Conservation (phyloP, 2,888 invertebrate genomes). For the Cephus sareptanus region DNA sequence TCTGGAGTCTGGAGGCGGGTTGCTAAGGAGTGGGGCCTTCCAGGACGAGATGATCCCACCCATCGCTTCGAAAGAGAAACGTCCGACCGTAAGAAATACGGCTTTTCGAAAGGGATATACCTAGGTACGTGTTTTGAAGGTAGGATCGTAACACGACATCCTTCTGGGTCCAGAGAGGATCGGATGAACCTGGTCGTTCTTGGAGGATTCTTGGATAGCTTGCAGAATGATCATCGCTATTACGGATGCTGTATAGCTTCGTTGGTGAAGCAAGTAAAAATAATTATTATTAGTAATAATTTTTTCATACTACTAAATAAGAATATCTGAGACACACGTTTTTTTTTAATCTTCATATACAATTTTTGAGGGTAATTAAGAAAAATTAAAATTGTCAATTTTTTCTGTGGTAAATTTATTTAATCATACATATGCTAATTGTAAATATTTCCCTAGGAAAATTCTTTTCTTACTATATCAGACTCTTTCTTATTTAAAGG, state of each 20-base stretch:
- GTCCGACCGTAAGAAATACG: slow-evolving; percentile 3
- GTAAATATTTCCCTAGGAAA: not conserved
- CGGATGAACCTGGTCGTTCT: not conserved
- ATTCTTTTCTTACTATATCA: not conserved
- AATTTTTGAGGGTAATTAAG: not conserved
- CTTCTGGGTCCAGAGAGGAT: not conserved
- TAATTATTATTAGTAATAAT: not conserved
- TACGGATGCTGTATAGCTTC: not conserved
- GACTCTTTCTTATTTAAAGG: not conserved
- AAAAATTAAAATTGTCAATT: not conserved
- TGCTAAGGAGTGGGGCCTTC: not conserved
- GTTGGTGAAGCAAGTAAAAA: too few species aligned
- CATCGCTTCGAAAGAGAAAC: slow-evolving; percentile 1
- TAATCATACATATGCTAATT: not conserved
- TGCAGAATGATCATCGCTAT: not conserved
- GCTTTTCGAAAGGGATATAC: not conserved
- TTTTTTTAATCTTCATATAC: not conserved
- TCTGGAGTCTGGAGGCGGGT: slow-evolving; percentile 6
- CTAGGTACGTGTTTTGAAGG: not conserved
- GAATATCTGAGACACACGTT: not conserved
- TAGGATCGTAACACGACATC: not conserved
- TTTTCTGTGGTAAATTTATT: not conserved
- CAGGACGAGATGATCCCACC: slow-evolving; percentile 5
- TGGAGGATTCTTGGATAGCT: not conserved
- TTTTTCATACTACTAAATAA: not conserved